Conservation (phyloP, 2,888 invertebrate species). For the Cataglyphis rosenhaueri region DNA sequence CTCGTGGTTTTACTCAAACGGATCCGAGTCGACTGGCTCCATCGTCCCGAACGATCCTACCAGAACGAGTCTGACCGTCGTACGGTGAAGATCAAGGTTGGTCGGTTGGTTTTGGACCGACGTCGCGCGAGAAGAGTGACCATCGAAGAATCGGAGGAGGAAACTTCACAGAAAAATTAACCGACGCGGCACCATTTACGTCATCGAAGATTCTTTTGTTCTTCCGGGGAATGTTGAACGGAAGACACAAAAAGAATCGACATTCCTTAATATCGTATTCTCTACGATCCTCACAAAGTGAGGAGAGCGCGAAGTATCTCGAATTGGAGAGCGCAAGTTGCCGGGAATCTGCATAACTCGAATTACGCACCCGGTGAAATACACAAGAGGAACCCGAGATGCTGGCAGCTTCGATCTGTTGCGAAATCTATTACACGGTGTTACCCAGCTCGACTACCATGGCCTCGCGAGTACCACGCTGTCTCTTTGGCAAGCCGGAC, state of each 20-base stretch:
- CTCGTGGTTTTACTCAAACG: constrained; percentile 79
- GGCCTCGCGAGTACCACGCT: constrained; percentile 83
- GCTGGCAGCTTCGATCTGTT: constrained; percentile 82
- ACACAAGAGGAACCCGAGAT: constrained; percentile 73
- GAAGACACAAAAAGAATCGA: not conserved
- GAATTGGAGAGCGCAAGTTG: not conserved
- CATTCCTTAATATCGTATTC: not conserved
- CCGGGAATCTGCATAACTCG: not conserved
- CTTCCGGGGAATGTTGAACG: not conserved
- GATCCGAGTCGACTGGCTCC: constrained; percentile 41
- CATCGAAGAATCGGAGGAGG: constrained; percentile 3
- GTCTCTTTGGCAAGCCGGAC: constrained; percentile 88
- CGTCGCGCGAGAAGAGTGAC: constrained; percentile 19
- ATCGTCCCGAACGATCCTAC: constrained; percentile 46
- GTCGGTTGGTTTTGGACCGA: constrained; percentile 16
- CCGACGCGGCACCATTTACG: not conserved
- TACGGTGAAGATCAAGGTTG: constrained; percentile 66
- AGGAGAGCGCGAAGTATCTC: not conserved
- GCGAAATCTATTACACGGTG: constrained; percentile 81
- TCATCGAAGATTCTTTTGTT: fast-evolving
- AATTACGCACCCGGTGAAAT: constrained; percentile 11
- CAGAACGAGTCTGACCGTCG: constrained; percentile 79
- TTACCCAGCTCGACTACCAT: constrained; percentile 78
- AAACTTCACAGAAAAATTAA: constrained; percentile 66
- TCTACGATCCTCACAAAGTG: not conserved